A percentile compares a stretch with the other conserved stretches of the same genome.
Evolutionary conservation across 92 coral and sea anemone genomes (phyloP).

Genomic region (Plumapathes pennacea): DNA sequence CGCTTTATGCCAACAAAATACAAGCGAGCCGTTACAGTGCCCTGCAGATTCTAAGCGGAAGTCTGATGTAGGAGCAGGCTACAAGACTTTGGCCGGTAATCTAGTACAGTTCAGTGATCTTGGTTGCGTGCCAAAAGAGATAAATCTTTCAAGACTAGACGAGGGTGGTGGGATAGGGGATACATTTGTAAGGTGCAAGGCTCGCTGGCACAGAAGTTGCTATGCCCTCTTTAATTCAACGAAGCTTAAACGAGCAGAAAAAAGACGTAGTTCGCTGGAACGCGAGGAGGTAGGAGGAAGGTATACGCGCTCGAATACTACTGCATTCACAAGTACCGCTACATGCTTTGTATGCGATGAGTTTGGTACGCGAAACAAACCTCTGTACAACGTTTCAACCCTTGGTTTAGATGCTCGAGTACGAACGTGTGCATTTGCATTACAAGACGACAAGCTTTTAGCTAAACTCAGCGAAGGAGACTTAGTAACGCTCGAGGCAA

Average conservation of each 20-base stretch:
- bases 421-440: slow-evolving; percentile 25
- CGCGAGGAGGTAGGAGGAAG: not conserved
- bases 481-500: slow-evolving; percentile 49
- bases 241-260: slow-evolving; percentile 33
- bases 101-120: slow-evolving; percentile 8
- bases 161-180: slow-evolving; percentile 29
- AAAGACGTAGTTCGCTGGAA: not conserved
- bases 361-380: slow-evolving; percentile 7
- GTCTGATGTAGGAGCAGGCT: slow-evolving; percentile 29
- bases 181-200: slow-evolving; percentile 25
- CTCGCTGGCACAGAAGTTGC: slow-evolving; percentile 52
- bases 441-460: slow-evolving; percentile 55
- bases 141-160: slow-evolving; percentile 7
- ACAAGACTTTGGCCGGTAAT: slow-evolving; percentile 36
- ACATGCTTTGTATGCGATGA: slow-evolving; percentile 28
- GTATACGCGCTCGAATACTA: slow-evolving; percentile 30
- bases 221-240: slow-evolving; percentile 30
- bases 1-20: slow-evolving; percentile 16
- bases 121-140: slow-evolving; percentile 22
- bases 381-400: slow-evolving; percentile 29
- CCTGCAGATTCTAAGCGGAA: slow-evolving; percentile 39
- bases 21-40: slow-evolving; percentile 18
- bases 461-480: slow-evolving; percentile 55
- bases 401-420: slow-evolving; percentile 34
- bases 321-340: not conserved